Conservation (phyloP, 2,888 invertebrate species). For the Callimorpha dominula region DNA sequence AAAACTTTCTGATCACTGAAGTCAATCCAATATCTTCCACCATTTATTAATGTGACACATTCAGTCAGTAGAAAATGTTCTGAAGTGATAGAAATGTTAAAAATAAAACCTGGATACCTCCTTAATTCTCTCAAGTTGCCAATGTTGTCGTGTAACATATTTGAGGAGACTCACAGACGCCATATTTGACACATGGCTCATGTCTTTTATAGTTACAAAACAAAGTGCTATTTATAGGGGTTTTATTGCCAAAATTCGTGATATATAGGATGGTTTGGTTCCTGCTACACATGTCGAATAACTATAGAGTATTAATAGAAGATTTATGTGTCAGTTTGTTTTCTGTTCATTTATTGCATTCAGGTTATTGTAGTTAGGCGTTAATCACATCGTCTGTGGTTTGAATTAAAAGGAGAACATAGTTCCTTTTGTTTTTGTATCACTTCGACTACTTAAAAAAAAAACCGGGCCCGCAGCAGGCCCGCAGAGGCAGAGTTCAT, state of each 20-base stretch:
- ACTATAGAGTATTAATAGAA: conserved; percentile 2
- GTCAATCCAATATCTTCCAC: no score
- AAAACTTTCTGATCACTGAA: no score
- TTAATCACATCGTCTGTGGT: not conserved
- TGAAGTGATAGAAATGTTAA: no score
- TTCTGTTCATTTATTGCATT: conserved; percentile 5
- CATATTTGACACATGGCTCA: conserved; percentile 21
- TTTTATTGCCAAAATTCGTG: conserved; percentile 44
- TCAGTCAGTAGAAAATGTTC: no score
- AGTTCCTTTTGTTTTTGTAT: no score
- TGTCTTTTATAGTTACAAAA: conserved; percentile 30
- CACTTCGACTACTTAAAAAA: no score
- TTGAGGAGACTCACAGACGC: not conserved
- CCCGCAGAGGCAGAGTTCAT: no score
- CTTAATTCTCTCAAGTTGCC: not conserved
- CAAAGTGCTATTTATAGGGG: conserved; percentile 38
- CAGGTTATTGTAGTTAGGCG: not conserved
- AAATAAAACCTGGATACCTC: no score
- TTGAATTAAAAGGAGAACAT: no score
- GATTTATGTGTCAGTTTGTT: conserved; percentile 16
- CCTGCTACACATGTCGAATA: conserved; percentile 16
- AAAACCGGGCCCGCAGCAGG: no score
- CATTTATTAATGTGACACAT: no score
- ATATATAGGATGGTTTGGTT: conserved; percentile 22
- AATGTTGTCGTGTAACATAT: conserved; percentile 6